phyloP scores from a whole-genome alignment of 2,888 invertebrate genomes.

The Geophilus truncorum region DNA sequence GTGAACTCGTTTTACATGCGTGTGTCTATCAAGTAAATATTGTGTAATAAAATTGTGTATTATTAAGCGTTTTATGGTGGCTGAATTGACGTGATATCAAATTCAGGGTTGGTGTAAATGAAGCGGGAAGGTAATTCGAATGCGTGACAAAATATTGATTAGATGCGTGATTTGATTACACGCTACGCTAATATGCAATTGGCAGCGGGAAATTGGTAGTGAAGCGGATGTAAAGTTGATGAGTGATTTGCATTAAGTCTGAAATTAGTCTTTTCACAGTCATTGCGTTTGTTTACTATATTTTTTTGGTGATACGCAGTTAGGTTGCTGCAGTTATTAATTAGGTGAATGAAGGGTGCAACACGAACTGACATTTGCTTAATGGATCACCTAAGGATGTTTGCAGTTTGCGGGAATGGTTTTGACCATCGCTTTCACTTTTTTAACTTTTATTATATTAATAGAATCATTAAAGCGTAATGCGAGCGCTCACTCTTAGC shows the following conservation, averaged over 20 bases:
- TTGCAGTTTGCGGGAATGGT: no score
- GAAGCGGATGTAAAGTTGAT: neutral
- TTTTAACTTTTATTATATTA: neutral
- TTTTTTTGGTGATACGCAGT: neutral
- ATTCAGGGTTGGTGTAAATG: neutral
- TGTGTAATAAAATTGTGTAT: neutral
- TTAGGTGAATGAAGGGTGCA: neutral
- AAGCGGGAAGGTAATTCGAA: neutral
- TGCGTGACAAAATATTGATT: constrained; percentile 22
- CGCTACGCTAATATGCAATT: neutral
- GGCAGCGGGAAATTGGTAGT: constrained; percentile 1
- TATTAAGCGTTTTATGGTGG: neutral
- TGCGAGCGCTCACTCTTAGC: neutral
- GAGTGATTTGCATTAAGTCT: neutral
- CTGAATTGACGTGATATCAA: neutral
- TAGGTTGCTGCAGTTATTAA: neutral
- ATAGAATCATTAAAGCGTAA: neutral
- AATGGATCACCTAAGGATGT: neutral
- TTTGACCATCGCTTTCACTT: neutral
- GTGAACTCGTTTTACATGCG: neutral
- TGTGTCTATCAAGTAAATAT: neutral
- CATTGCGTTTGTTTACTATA: neutral
- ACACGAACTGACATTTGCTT: neutral
- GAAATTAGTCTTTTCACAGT: neutral
- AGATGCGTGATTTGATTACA: constrained; percentile 22